Base-by-base conservation (phyloP, 2,113 vertebrate genomes). In the Zosterops lateralis region DNA sequence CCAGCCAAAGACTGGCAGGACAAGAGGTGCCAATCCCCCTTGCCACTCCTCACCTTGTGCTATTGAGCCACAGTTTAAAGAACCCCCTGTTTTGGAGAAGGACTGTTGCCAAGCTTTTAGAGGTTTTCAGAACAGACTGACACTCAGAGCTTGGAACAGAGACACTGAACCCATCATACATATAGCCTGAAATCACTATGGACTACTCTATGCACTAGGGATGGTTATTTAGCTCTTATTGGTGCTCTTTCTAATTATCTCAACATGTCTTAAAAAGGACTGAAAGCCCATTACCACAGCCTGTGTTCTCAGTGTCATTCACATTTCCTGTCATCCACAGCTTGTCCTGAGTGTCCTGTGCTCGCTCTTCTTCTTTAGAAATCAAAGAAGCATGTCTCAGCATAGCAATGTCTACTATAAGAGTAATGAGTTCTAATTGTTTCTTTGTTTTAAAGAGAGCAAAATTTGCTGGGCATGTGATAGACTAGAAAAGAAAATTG, bases 111-210 rank as follows among this genome's bases (percentile, higher is more conserved):
- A 58, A 28, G 29, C 11, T 93, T 70, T 71, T 71, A 65, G 60
- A 53, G 36, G 5, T 45, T 92, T 93, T 66, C 62, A 54, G 66
- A 40, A 50, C 20, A 56, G 26, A 6, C 19, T 58, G 83, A 34
- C 44, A 25, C 42, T n/a, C 38, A 45, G 48, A 44, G 31, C 19
- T 87, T 12, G 3, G 40, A 42, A 17, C 15, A 65, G 20, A 0
- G 0, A 31, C 66, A 40, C 56, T 38, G 25, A 84, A 67, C 7
- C 19, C 20, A 26, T 66, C 0, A 1, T 7, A 51, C 0, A 0
- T 9, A 53, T 31, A 31, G 62, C 32, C 28, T 62, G 61, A 88
- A 92, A 68, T 47, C 20, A 7, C 26, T 32, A 2, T 12, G 24
- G 54, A 17, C 36, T 73, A 18, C 21, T 80, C 54, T 13, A 0